Base-by-base conservation (phyloP, 1,140 invertebrate genomes). In the Drosophila kikkawai region DNA sequence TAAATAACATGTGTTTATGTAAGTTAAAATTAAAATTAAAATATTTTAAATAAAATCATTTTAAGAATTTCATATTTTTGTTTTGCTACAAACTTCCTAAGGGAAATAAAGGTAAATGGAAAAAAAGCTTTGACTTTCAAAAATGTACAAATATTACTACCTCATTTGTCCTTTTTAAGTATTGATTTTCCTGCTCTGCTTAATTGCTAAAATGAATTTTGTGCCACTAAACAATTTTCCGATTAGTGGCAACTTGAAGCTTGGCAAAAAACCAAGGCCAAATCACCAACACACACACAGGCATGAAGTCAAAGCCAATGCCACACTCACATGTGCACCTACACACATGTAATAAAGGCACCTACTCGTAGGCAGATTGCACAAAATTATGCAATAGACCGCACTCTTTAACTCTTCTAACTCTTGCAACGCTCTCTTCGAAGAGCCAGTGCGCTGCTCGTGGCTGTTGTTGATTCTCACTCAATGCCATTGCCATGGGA, bases 401-500 rank as follows among this genome's bases (percentile, higher is more conserved):
- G 71, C n/a, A 32, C 78, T 59, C 77, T 67, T 58, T 47, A 17
- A 36, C 50, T 58, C 51, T 55, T 41, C 60, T 50, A 65, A 58
- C 57, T 60, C 67, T 74, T 75, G 56, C n/a, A 45, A 7, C 13
- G 34, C 47, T 32, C 76, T 80, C 80, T 78, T 79, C 61, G 58
- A 58, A 73, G 39, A 57, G 51, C 17, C 29, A 34, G 47, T 11
- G n/a, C 44, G 41, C 37, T 68, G 47, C 50, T 19, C 12, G 13
- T 56, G 41, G 39, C 55, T 19, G 51, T 41, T 57, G 44, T 36
- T 42, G 55, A 59, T 75, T 71, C 74, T 79, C 71, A 59, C 73
- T 91, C 88, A 91, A 88, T 91, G 84, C 88, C 88, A 91, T 88
- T 91, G 88, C 76, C 88, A 91, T 88, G 81, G 87, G 58, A 75